phyloP scores from a whole-genome alignment of 2,113 vertebrate species.

The Menidia beryllina region DNA sequence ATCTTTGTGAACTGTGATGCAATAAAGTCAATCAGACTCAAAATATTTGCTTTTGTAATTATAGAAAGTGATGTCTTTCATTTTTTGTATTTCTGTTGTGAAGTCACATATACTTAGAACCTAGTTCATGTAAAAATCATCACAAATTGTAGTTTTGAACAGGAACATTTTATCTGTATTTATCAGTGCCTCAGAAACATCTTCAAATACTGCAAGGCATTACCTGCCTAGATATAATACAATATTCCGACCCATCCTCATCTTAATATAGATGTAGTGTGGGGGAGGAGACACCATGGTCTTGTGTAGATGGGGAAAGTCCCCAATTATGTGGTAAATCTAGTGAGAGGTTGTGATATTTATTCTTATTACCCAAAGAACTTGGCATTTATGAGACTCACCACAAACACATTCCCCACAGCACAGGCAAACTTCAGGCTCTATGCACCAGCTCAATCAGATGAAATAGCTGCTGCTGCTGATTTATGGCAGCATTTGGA shows the following conservation, averaged over 20 bases:
- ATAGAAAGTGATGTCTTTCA: no score
- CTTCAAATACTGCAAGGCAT: no score
- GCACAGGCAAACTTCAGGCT: conserved; percentile 70
- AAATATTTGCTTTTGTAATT: no score
- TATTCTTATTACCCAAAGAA: conserved; percentile 83
- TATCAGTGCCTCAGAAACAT: no score
- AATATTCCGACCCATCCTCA: conserved; percentile 35
- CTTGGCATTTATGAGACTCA: conserved; percentile 82
- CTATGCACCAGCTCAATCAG: conserved; percentile 64
- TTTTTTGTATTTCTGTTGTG: no score
- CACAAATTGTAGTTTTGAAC: no score
- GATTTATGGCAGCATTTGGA: conserved; percentile 82
- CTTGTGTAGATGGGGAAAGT: conserved; percentile 83
- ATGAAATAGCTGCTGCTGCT: conserved; percentile 76
- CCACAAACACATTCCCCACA: conserved; percentile 79
- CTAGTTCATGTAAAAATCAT: no score
- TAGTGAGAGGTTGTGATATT: conserved; percentile 79
- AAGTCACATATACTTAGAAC: no score
- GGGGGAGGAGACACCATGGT: conserved; percentile 68
- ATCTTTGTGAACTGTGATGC: no score
- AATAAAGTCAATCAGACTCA: no score
- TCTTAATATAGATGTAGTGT: conserved; percentile 58
- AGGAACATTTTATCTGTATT: no score
- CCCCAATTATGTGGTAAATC: conserved; percentile 86
- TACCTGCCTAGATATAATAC: neutral